Evolutionary conservation across 2,888 invertebrate genomes (phyloP).

Genomic region (Drosophila koepferae): DNA sequence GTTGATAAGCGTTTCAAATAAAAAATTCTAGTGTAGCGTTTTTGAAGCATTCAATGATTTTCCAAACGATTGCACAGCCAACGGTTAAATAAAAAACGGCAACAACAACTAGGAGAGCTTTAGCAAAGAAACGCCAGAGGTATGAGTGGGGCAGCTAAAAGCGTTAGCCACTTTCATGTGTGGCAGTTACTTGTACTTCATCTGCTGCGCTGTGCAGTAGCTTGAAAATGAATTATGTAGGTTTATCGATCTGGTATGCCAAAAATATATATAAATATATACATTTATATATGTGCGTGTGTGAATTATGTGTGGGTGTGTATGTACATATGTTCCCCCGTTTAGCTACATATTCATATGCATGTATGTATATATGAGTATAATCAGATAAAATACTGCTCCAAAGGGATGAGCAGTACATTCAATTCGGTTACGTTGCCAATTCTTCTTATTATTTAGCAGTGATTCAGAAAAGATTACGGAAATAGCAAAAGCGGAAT

Average conservation of each 20-base stretch:
- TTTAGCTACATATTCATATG: conserved; percentile 8
- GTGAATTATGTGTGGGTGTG: background rate
- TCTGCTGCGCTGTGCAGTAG: conserved; percentile 65
- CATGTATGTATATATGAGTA: conserved; percentile 17
- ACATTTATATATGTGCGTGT: background rate
- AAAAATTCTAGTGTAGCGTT: conserved; percentile 59
- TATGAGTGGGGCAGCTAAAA: conserved; percentile 29
- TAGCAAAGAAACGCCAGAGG: background rate
- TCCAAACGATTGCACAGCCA: conserved; percentile 83
- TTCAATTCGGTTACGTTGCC: background rate
- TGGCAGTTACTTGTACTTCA: conserved; percentile 41
- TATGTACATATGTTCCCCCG: background rate
- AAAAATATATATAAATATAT: conserved; percentile 41
- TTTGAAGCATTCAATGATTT: conserved; percentile 83
- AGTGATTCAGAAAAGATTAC: background rate
- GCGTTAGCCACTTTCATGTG: conserved; percentile 72
- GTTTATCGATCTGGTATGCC: conserved; percentile 72
- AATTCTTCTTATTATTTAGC: background rate
- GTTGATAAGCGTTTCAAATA: conserved; percentile 76
- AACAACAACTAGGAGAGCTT: conserved; percentile 20
- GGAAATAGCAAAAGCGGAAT: background rate
- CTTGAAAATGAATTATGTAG: conserved; percentile 81
- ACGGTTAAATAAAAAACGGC: conserved; percentile 72
- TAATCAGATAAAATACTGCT: conserved; percentile 31
- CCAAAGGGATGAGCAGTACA: background rate